phyloP scores from a whole-genome alignment of 1,140 invertebrate species.

The Zophobas morio region DNA sequence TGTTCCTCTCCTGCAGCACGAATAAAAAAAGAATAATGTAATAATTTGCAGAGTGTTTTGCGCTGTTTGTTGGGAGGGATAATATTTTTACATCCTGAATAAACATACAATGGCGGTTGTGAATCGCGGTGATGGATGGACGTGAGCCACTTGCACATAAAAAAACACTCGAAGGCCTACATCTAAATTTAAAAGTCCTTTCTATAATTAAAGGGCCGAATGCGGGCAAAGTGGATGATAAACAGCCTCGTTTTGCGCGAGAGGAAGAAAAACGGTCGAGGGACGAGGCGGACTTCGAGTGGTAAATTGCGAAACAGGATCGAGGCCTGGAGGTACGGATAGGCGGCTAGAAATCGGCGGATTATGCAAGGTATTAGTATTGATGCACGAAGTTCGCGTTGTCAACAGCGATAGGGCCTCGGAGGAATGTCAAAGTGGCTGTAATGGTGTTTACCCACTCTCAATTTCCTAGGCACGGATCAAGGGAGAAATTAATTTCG shows the following conservation, averaged over 20 bases:
- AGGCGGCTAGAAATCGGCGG: slow-evolving; percentile 9
- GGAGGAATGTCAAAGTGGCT: slow-evolving; percentile 19
- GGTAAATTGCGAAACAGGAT: background rate
- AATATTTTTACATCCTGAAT: slow-evolving; percentile 49
- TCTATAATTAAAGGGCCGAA: slow-evolving; percentile 13
- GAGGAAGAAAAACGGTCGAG: background rate
- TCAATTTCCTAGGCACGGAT: slow-evolving; percentile 19
- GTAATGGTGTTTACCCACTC: slow-evolving; percentile 33
- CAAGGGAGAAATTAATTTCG: slow-evolving; percentile 40
- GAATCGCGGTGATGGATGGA: slow-evolving; percentile 41
- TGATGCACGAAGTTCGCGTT: slow-evolving; percentile 44
- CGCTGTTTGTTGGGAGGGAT: slow-evolving; percentile 44
- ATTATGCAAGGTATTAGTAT: slow-evolving; percentile 43
- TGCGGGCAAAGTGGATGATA: background rate
- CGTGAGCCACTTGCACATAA: slow-evolving; percentile 11
- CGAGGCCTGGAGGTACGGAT: background rate
- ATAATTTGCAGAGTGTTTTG: slow-evolving; percentile 48
- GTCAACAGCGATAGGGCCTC: slow-evolving; percentile 28
- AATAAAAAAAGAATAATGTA: slow-evolving; percentile 44
- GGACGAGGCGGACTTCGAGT: background rate
- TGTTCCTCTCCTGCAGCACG: slow-evolving; percentile 39
- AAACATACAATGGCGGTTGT: slow-evolving; percentile 39
- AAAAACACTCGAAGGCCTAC: slow-evolving; percentile 22
- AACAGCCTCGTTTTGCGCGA: background rate
- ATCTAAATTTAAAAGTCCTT: slow-evolving; percentile 35